Evolutionary conservation across 2,888 invertebrate genomes (phyloP).

Genomic region (Chrysopilus asiliformis): DNA sequence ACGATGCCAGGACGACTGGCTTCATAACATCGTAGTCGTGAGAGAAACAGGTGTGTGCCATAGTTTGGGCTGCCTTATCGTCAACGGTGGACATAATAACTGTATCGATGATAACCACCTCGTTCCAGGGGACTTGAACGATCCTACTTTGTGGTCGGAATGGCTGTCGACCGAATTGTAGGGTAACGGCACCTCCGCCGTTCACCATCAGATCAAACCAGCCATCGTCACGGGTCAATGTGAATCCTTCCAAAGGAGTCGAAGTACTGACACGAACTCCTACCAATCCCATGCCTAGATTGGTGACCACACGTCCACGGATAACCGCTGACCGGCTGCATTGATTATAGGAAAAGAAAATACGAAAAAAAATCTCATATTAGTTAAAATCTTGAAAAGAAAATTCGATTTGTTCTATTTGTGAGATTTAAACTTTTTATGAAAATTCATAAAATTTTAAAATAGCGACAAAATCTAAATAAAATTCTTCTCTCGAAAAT

Average conservation of each 20-base stretch:
- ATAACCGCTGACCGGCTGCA: constrained; percentile 92
- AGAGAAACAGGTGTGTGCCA: constrained; percentile 67
- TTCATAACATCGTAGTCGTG: constrained; percentile 90
- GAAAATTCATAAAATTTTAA: too few species aligned
- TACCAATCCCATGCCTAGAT: constrained; percentile 83
- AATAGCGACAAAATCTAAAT: too few species aligned
- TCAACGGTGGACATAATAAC: constrained; percentile 72
- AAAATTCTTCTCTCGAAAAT: too few species aligned
- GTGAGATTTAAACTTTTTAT: neutral
- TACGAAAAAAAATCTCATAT: neutral
- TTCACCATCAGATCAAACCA: constrained; percentile 98
- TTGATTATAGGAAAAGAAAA: neutral
- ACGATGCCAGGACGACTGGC: constrained; percentile 83
- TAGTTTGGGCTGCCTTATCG: constrained; percentile 51
- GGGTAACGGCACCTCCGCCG: constrained; percentile 93
- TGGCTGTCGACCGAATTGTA: constrained; percentile 86
- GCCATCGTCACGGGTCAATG: constrained; percentile 79
- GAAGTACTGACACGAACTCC: constrained; percentile 92
- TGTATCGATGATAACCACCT: constrained; percentile 87
- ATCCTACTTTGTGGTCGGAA: constrained; percentile 80
- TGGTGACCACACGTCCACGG: constrained; percentile 84
- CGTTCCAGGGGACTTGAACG: constrained; percentile 93
- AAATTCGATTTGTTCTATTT: neutral
- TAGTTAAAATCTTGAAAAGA: neutral
- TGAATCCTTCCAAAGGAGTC: constrained; percentile 91